Evolutionary conservation across 2,797 vertebrate species (phyloP).

Genomic region (Perodicticus potto): DNA sequence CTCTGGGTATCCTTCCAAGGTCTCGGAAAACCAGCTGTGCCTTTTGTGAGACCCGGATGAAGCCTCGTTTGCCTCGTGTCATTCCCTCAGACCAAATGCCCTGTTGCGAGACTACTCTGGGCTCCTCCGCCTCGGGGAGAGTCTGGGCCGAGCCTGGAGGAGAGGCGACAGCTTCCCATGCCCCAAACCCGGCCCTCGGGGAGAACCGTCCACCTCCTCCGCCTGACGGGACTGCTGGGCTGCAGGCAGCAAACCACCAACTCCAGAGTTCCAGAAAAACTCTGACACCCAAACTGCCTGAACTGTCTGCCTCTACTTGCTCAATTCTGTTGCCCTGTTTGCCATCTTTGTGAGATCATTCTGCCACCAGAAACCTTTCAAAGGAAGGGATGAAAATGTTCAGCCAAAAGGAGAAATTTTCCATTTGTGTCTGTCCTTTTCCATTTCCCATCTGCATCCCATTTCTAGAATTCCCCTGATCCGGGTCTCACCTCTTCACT

Average conservation of each 20-base stretch:
- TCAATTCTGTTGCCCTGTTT: not conserved
- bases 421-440: not conserved
- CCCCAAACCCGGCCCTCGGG: not conserved
- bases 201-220: not conserved
- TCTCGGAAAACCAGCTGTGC: not conserved
- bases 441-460: not conserved
- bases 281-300: not conserved
- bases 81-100: not conserved
- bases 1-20: not conserved
- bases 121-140: not conserved
- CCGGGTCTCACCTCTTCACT: not conserved
- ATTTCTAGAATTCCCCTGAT: slow-evolving; percentile 9
- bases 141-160: too few species aligned
- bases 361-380: not conserved
- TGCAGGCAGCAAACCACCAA: not conserved
- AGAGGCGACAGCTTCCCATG: not conserved
- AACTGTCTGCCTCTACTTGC: not conserved
- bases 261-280: not conserved
- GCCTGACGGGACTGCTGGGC: rapidly evolving
- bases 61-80: not conserved
- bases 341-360: not conserved
- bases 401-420: not conserved
- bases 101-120: not conserved
- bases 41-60: not conserved
- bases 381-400: not conserved